Percentiles rank a stretch among this genome's conserved stretches.
Conservation (phyloP, 2,797 vertebrate species). For the Cottoperca gobio region DNA sequence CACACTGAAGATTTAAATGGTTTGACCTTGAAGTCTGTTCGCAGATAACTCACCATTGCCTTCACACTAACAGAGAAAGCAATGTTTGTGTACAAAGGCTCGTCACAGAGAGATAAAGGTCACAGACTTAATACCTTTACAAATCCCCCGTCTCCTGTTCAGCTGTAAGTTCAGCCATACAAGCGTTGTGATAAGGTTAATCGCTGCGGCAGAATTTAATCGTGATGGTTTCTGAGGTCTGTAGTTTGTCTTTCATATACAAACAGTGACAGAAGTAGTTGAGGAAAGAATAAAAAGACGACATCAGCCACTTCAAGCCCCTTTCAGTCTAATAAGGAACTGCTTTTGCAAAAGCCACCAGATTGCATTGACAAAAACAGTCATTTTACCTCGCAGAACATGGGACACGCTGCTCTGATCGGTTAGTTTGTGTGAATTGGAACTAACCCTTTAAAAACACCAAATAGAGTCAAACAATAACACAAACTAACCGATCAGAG, state of each 20-base stretch:
- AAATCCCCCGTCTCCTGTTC: not conserved
- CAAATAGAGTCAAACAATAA: no score
- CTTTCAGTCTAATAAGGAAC: no score
- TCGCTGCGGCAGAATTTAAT: not conserved
- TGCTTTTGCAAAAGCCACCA: no score
- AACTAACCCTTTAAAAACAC: no score
- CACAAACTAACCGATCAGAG: no score
- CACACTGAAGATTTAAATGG: not conserved
- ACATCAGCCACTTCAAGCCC: no score
- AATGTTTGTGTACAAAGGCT: conserved; percentile 8
- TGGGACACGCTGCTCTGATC: no score
- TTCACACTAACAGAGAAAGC: not conserved
- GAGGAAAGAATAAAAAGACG: not conserved
- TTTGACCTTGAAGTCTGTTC: conserved; percentile 1
- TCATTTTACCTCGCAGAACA: no score
- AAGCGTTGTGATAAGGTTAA: no score
- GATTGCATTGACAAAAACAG: no score
- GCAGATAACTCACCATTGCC: not conserved
- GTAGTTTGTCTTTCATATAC: not conserved
- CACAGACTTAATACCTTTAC: not conserved
- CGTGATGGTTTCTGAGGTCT: not conserved
- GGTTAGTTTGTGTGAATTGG: no score
- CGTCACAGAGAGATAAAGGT: not conserved
- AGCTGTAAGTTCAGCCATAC: not conserved
- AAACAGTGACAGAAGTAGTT: not conserved